A percentile compares a stretch with the other conserved stretches of the same genome.
Conservation (phyloP, 1,140 invertebrate species). For the Cyphomyrmex costatus region DNA sequence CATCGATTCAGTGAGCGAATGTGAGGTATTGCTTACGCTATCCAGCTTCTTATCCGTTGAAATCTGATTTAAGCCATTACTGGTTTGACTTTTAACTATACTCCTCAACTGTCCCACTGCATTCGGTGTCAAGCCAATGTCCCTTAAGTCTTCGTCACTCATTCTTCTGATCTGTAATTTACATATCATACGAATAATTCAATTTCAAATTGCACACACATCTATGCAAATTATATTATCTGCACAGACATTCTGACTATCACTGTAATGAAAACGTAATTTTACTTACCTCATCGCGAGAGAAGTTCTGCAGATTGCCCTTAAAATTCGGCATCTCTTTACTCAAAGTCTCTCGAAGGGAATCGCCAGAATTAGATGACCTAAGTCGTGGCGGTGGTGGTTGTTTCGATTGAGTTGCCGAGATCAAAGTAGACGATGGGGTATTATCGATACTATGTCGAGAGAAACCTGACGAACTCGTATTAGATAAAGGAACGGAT, state of each 20-base stretch:
- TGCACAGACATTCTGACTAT: not conserved
- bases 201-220: not conserved
- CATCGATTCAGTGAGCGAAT: conserved; percentile 77
- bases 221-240: not conserved
- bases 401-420: conserved; percentile 76
- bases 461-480: conserved; percentile 68
- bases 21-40: conserved; percentile 75
- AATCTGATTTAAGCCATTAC: conserved; percentile 85
- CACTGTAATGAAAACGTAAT: not conserved
- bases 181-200: not conserved
- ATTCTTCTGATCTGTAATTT: conserved; percentile 87
- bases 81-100: conserved; percentile 87
- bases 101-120: conserved; percentile 88
- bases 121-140: conserved; percentile 86
- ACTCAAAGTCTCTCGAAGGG: conserved; percentile 83
- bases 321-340: conserved; percentile 87
- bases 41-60: conserved; percentile 82
- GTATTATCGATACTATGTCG: conserved; percentile 76
- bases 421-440: conserved; percentile 68
- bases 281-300: conserved; percentile 84
- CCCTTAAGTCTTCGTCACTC: conserved; percentile 87
- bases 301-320: conserved; percentile 83
- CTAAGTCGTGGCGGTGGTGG: conserved; percentile 81
- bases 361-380: conserved; percentile 79
- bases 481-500: conserved; percentile 69